Conservation (phyloP, 2,797 vertebrate genomes). For the Tauraco hartlaubi region DNA sequence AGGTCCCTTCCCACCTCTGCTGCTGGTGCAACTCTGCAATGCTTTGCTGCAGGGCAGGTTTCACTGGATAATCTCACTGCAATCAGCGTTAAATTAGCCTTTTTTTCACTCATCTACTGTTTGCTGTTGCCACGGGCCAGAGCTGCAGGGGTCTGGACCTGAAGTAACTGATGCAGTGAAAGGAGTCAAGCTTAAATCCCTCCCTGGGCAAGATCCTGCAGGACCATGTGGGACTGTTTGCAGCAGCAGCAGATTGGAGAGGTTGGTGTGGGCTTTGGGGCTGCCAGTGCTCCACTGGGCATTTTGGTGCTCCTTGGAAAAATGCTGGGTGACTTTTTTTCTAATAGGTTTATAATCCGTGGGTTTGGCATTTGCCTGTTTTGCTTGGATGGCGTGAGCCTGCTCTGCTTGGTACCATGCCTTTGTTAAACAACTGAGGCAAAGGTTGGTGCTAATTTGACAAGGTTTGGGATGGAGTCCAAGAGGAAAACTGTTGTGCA, state of each 20-base stretch:
- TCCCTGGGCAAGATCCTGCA: not conserved
- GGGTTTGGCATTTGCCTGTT: not conserved
- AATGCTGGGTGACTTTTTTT: not conserved
- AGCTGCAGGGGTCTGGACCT: not conserved
- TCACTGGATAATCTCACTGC: not conserved
- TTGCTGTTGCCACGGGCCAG: not conserved
- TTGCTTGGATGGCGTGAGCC: not conserved
- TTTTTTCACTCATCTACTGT: not conserved
- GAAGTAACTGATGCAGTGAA: not conserved
- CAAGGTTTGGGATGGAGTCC: not conserved
- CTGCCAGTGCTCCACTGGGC: not conserved
- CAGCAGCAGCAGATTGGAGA: not conserved
- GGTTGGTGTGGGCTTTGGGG: fast-evolving
- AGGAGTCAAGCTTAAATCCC: not conserved
- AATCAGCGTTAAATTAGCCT: not conserved
- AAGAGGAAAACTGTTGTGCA: fast-evolving
- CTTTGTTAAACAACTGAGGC: not conserved
- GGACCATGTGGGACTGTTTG: fast-evolving
- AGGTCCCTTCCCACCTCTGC: not conserved
- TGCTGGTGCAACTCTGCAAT: not conserved
- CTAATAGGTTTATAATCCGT: not conserved
- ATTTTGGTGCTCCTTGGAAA: not conserved
- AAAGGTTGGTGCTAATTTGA: not conserved
- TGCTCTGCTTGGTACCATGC: not conserved
- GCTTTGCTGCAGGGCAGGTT: not conserved